Percentiles rank a stretch among this genome's conserved stretches.
Evolutionary conservation across 1,140 invertebrate genomes (phyloP).

Genomic region (Ditylenchus dipsaci): DNA sequence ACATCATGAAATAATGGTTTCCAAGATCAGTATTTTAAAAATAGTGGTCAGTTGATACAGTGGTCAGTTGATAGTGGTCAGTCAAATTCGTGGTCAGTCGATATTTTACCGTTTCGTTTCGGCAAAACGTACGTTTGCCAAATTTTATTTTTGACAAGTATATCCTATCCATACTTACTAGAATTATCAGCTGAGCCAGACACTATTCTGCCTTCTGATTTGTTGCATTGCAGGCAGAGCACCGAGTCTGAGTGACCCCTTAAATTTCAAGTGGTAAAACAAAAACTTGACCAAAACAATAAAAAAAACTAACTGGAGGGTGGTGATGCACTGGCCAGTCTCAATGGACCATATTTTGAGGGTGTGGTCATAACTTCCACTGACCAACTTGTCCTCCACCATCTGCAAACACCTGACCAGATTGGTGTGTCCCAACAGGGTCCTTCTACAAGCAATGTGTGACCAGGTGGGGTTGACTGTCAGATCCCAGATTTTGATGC

Average conservation of each 20-base stretch:
- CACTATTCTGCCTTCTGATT: conserved; percentile 60
- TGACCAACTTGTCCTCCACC: conserved; percentile 56
- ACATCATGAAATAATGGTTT: too few species aligned
- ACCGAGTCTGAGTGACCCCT: conserved; percentile 63
- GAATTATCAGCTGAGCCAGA: conserved; percentile 64
- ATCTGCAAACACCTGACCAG: conserved; percentile 62
- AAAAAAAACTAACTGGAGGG: conserved; percentile 50
- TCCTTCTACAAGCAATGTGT: conserved; percentile 64
- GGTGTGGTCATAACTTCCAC: conserved; percentile 59
- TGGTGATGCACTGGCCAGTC: conserved; percentile 58
- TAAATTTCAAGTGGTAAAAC: background rate
- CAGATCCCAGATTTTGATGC: conserved; percentile 65
- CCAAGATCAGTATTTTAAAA: too few species aligned
- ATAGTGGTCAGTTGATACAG: too few species aligned
- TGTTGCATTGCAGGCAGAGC: conserved; percentile 64
- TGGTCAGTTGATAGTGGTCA: too few species aligned
- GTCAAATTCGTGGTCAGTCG: too few species aligned
- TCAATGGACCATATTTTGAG: conserved; percentile 58
- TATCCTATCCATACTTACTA: conserved; percentile 31
- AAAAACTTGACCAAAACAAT: conserved; percentile 4
- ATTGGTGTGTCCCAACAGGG: conserved; percentile 63
- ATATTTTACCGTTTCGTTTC: too few species aligned
- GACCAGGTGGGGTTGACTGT: conserved; percentile 63
- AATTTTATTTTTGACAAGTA: too few species aligned
- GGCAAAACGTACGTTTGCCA: too few species aligned